phyloP scores from a whole-genome alignment of 2,888 invertebrate species.

The Ormia ochracea region DNA sequence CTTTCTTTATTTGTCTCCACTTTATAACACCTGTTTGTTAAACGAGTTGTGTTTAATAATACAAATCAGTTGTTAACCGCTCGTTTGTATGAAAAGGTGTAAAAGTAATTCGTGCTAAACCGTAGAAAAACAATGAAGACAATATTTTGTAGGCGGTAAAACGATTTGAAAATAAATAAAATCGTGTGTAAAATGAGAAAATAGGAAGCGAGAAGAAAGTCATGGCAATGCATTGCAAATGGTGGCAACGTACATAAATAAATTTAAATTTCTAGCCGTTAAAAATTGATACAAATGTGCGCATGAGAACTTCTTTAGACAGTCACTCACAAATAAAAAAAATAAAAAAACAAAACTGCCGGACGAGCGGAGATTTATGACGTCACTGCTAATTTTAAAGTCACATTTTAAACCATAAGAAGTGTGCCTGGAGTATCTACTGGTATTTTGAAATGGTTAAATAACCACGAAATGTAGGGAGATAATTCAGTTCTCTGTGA shows the following conservation, averaged over 20 bases:
- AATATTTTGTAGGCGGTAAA: slow-evolving; percentile 23
- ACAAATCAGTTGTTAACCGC: slow-evolving; percentile 56
- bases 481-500: no score
- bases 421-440: no score
- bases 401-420: no score
- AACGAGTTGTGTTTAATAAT: slow-evolving; percentile 2
- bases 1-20: not conserved
- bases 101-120: not conserved
- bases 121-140: not conserved
- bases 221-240: slow-evolving; percentile 47
- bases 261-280: slow-evolving; percentile 51
- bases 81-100: slow-evolving; percentile 42
- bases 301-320: no score
- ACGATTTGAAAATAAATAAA: not conserved
- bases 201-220: not conserved
- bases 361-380: no score
- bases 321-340: no score
- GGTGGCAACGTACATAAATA: slow-evolving; percentile 24
- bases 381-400: no score
- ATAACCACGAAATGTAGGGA: no score
- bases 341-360: no score
- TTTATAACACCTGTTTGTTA: slow-evolving; percentile 39
- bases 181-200: not conserved
- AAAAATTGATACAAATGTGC: not conserved
- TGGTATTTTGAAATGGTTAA: no score